Conservation (phyloP, 2,888 invertebrate genomes). For the Deladenus siricidicola region DNA sequence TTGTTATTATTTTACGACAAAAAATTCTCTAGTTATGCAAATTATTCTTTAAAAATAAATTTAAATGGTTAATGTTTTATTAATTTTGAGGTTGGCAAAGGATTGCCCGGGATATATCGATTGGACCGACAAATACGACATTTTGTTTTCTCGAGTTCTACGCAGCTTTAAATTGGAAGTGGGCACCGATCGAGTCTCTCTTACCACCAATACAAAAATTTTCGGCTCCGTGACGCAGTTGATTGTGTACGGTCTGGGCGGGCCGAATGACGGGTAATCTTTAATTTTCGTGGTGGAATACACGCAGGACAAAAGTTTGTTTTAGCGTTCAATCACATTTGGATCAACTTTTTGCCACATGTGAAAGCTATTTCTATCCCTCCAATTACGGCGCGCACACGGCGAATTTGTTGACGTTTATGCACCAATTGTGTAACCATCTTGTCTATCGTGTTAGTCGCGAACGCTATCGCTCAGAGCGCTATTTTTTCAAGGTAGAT, state of each 20-base stretch:
- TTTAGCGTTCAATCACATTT: slow-evolving; percentile 55
- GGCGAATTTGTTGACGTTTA: slow-evolving; percentile 49
- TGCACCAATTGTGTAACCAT: slow-evolving; percentile 57
- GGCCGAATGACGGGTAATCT: slow-evolving; percentile 27
- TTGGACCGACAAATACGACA: slow-evolving; percentile 75
- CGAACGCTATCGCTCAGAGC: slow-evolving; percentile 60
- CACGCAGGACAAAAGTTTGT: slow-evolving; percentile 6
- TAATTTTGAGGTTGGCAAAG: slow-evolving; percentile 26
- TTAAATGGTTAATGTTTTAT: too few relatives aligned
- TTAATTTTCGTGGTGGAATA: slow-evolving; percentile 3
- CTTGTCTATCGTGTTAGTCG: slow-evolving; percentile 62
- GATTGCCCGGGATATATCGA: slow-evolving; percentile 62
- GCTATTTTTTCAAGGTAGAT: slow-evolving; percentile 48
- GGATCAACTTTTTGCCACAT: slow-evolving; percentile 70
- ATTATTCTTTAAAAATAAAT: too few relatives aligned
- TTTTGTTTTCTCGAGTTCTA: slow-evolving; percentile 58
- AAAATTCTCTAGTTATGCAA: too few relatives aligned
- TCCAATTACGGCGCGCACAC: slow-evolving; percentile 76
- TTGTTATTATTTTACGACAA: too few relatives aligned
- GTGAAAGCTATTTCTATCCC: slow-evolving; percentile 67
- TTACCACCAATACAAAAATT: slow-evolving; percentile 19
- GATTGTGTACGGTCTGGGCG: slow-evolving; percentile 42
- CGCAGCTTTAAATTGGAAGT: slow-evolving; percentile 34
- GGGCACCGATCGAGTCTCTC: slow-evolving; percentile 33
- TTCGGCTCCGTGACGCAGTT: slow-evolving; percentile 31